Percentiles rank a stretch among this genome's conserved stretches.
Evolutionary conservation across 2,113 vertebrate species (phyloP).

Genomic region (Girardinichthys multiradiatus): DNA sequence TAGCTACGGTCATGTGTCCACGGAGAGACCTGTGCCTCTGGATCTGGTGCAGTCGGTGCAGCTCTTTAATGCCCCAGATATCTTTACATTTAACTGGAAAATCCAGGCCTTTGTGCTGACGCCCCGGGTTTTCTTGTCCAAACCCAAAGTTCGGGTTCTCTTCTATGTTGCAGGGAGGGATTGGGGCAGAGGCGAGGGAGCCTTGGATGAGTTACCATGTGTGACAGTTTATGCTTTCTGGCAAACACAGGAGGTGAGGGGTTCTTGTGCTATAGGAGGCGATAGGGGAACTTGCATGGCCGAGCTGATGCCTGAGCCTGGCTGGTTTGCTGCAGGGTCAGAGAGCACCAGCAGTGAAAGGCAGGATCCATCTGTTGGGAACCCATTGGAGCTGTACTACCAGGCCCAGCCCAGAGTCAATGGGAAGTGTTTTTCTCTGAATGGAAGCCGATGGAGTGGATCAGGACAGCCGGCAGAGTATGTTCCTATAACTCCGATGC

Average conservation of each 20-base stretch:
- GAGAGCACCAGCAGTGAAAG: conserved; percentile 84
- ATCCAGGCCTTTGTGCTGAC: conserved; percentile 85
- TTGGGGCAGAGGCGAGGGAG: conserved; percentile 80
- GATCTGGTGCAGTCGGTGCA: conserved; percentile 82
- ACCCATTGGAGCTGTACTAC: conserved; percentile 91
- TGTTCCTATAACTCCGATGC: conserved; percentile 83
- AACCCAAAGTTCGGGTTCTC: conserved; percentile 87
- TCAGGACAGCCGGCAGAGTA: conserved; percentile 79
- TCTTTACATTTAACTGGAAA: conserved; percentile 86
- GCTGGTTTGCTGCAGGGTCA: conserved; percentile 84
- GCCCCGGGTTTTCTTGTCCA: conserved; percentile 81
- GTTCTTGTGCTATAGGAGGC: conserved; percentile 82
- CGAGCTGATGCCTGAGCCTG: conserved; percentile 77
- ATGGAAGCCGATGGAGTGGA: conserved; percentile 36
- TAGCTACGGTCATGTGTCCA: conserved; percentile 84
- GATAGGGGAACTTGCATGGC: conserved; percentile 87
- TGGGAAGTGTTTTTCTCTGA: conserved; percentile 77
- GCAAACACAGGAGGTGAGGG: conserved; percentile 88
- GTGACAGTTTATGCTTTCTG: conserved; percentile 88
- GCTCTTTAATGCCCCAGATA: conserved; percentile 77
- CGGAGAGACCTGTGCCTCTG: conserved; percentile 80
- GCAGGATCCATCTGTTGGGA: conserved; percentile 77
- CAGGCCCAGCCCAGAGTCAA: conserved; percentile 77
- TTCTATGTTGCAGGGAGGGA: conserved; percentile 89
- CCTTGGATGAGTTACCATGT: conserved; percentile 83